Evolutionary conservation across 2,797 vertebrate species (phyloP).

Genomic region (Falco concolor): DNA sequence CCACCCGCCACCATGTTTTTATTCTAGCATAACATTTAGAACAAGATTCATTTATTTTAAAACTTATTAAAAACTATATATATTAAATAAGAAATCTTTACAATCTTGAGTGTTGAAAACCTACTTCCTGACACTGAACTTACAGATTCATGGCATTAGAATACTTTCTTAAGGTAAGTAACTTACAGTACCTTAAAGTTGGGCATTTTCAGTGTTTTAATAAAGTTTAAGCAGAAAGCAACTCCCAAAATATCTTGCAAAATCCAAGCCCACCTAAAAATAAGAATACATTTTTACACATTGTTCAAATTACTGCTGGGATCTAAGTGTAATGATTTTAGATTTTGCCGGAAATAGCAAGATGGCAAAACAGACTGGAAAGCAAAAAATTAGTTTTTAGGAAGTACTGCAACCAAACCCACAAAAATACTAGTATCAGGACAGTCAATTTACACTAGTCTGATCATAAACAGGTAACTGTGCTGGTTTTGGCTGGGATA

Average conservation of each 20-base stretch:
- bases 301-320: neutral
- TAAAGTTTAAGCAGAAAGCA: constrained; percentile 93
- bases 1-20: neutral
- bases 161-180: neutral
- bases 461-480: neutral
- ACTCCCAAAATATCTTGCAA: constrained; percentile 91
- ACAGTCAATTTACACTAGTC: neutral
- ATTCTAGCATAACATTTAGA: neutral
- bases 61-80: neutral
- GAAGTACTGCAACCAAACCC: neutral
- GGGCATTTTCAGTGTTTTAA: constrained; percentile 91
- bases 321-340: neutral
- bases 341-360: neutral
- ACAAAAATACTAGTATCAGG: neutral
- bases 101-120: neutral
- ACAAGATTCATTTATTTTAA: neutral
- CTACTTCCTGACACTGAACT: neutral
- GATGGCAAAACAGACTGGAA: neutral
- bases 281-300: neutral
- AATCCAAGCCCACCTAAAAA: constrained; percentile 93
- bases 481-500: too few species aligned
- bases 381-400: neutral
- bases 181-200: constrained; percentile 88
- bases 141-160: neutral
- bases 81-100: too few species aligned